Evolutionary conservation across 2,888 invertebrate genomes (phyloP).

Genomic region (Euplagia quadripunctaria): DNA sequence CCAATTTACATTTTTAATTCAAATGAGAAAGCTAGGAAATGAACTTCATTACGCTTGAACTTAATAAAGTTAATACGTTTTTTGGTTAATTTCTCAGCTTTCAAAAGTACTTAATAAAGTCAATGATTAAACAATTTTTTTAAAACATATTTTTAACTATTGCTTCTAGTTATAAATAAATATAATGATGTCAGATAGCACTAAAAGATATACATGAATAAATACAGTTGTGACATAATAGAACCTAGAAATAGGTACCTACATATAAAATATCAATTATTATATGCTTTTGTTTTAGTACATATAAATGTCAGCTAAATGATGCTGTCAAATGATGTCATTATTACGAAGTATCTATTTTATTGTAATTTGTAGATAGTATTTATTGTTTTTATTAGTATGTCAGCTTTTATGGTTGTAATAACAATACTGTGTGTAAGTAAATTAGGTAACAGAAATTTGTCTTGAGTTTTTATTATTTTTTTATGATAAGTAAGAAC

Average conservation of each 20-base stretch:
- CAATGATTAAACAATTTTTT: background rate
- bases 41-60: background rate
- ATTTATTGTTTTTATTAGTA: slow-evolving; percentile 30
- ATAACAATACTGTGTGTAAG: slow-evolving; percentile 12
- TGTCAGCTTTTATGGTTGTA: slow-evolving; percentile 20
- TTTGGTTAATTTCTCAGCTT: background rate
- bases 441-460: slow-evolving; percentile 8
- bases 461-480: slow-evolving; percentile 1
- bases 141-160: background rate
- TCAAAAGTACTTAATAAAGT: background rate
- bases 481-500: background rate
- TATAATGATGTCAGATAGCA: slow-evolving; percentile 6
- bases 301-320: slow-evolving; percentile 36
- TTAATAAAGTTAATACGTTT: background rate
- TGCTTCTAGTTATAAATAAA: background rate
- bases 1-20: background rate
- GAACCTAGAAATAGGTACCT: slow-evolving; percentile 16
- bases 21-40: background rate
- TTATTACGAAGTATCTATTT: slow-evolving; percentile 14
- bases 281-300: slow-evolving; percentile 28
- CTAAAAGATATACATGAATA: slow-evolving; percentile 12
- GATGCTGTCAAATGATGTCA: slow-evolving; percentile 34
- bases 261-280: slow-evolving; percentile 9
- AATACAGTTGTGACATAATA: slow-evolving; percentile 17
- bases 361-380: slow-evolving; percentile 29